Percentiles rank a stretch among this genome's conserved stretches.
Conservation (phyloP, 2,113 vertebrate species). For the Galbula dea region DNA sequence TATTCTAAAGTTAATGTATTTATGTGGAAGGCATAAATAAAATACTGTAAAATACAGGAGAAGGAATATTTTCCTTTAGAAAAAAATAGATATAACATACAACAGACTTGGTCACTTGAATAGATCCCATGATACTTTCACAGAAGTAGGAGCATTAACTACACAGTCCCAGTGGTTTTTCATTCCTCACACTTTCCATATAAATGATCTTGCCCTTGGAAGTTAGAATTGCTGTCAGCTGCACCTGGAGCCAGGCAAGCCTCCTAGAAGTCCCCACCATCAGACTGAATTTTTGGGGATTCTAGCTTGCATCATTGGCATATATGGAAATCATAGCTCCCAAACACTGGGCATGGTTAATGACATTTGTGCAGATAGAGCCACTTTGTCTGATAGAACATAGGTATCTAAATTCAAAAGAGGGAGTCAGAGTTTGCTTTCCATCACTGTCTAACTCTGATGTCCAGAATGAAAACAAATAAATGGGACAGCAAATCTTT, state of each 20-base stretch:
- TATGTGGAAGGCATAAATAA: background rate
- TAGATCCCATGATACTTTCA: background rate
- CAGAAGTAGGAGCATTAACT: background rate
- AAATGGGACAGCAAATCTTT: slow-evolving; percentile 49
- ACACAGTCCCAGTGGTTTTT: background rate
- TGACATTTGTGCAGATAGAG: background rate
- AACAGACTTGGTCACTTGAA: background rate
- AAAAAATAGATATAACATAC: background rate
- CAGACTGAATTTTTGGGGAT: background rate
- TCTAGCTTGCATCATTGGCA: background rate
- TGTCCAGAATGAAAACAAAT: slow-evolving; percentile 17
- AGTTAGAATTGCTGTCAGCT: background rate
- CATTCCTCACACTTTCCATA: background rate
- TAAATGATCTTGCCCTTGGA: background rate
- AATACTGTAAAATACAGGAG: background rate
- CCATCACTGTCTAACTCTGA: background rate
- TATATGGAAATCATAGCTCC: background rate
- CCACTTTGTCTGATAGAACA: background rate
- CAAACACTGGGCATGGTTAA: background rate
- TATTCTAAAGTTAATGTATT: background rate
- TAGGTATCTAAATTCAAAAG: background rate
- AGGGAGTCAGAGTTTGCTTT: slow-evolving; percentile 31
- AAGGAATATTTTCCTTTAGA: background rate
- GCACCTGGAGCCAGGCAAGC: background rate
- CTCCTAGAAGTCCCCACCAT: background rate